Evolutionary conservation across 2,113 vertebrate genomes (phyloP).

Genomic region (Equus przewalskii): DNA sequence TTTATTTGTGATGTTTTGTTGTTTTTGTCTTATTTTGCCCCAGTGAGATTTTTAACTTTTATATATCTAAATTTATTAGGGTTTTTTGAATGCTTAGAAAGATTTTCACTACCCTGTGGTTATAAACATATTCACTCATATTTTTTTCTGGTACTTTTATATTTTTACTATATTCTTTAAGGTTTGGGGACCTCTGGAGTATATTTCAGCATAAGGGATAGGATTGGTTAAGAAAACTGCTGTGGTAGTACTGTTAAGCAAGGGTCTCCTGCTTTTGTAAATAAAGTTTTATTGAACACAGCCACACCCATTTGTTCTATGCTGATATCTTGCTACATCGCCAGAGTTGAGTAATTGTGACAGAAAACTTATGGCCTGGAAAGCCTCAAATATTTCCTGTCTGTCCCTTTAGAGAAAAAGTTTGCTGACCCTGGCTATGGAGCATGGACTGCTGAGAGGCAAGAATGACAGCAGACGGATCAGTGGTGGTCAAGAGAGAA

Average conservation of each 20-base stretch:
- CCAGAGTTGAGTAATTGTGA: background rate
- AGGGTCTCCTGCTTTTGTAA: background rate
- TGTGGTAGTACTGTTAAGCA: background rate
- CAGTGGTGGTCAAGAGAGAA: background rate
- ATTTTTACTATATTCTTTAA: background rate
- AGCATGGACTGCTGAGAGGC: background rate
- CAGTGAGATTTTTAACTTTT: background rate
- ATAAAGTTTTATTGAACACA: constrained; percentile 15
- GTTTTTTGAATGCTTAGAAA: background rate
- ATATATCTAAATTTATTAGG: background rate
- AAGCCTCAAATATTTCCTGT: background rate
- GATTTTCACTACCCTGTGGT: background rate
- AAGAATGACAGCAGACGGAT: background rate
- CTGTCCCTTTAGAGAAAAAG: background rate
- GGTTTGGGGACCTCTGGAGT: background rate
- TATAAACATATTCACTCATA: background rate
- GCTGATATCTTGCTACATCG: background rate
- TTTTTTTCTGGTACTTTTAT: background rate
- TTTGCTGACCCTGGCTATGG: background rate
- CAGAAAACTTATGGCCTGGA: background rate
- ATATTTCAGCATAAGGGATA: background rate
- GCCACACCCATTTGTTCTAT: background rate
- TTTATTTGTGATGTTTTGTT: background rate
- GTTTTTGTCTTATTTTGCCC: background rate
- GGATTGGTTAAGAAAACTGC: background rate